These are phyloP conservation scores for Ophioninae sp. DNA, from an alignment of 2,888 invertebrate species.

Conservation along the genomic window DNA sequence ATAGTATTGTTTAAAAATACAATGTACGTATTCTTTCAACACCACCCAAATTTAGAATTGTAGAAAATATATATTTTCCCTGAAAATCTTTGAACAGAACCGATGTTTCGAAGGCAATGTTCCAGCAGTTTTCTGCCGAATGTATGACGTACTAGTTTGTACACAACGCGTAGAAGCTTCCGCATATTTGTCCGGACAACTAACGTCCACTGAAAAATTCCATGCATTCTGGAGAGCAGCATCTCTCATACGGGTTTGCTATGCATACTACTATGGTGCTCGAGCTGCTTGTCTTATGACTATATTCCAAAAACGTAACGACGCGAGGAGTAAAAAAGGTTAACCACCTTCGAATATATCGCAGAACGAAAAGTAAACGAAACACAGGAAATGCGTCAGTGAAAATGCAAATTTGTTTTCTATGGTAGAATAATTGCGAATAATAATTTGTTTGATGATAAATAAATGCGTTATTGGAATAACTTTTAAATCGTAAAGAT, in stretches of 20 bases:
- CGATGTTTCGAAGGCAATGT: conserved; percentile 12
- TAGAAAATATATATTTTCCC: conserved; percentile 11
- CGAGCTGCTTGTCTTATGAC: conserved; percentile 40
- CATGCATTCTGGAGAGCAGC: conserved; percentile 63
- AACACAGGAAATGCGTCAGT: conserved; percentile 18
- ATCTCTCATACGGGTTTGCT: conserved; percentile 36
- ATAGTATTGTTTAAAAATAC: conserved; percentile 7
- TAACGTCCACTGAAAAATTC: conserved; percentile 63
- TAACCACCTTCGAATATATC: conserved; percentile 18
- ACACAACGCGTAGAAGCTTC: conserved; percentile 21
- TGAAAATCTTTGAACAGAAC: background rate
- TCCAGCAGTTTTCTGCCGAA: background rate
- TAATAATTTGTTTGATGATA: background rate
- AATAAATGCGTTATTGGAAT: background rate
- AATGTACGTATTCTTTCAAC: background rate
- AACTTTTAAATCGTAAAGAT: conserved; percentile 1
- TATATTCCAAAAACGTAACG: conserved; percentile 54
- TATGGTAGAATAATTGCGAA: background rate
- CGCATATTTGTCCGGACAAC: conserved; percentile 33
- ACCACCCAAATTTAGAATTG: background rate
- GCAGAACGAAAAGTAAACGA: conserved; percentile 10
- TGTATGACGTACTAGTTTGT: conserved; percentile 23
- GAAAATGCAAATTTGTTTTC: background rate
- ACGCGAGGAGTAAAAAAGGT: conserved; percentile 38
- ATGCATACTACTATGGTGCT: conserved; percentile 10